Evolutionary conservation across 23 tunicate genomes (phyloP).

Genomic region (Trididemnum nubilum): DNA sequence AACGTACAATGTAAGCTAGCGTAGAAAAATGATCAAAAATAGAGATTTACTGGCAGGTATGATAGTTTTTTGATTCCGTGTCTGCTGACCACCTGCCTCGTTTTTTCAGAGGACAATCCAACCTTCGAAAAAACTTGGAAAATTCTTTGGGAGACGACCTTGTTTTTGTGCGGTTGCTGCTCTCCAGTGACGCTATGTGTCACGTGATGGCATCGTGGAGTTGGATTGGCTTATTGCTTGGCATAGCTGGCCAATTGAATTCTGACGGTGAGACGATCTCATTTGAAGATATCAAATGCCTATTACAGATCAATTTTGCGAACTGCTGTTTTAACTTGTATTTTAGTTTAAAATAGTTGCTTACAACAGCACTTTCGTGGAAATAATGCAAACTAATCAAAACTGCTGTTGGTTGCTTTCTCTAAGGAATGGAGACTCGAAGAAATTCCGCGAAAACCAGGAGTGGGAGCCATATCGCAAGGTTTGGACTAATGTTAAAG

Average conservation of each 20-base stretch:
- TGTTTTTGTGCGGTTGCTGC: constrained; percentile 63
- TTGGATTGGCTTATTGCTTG: constrained; percentile 68
- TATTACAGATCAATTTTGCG: background rate
- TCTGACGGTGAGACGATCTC: constrained; percentile 46
- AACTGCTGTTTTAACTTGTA: background rate
- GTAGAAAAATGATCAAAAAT: too few species aligned
- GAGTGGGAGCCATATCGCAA: too few species aligned
- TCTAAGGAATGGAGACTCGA: too few species aligned
- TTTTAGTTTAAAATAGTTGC: background rate
- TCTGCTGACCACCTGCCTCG: too few species aligned
- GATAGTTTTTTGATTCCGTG: too few species aligned
- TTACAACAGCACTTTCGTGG: background rate
- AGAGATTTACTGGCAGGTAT: too few species aligned
- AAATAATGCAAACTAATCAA: too few species aligned
- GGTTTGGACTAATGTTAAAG: too few species aligned
- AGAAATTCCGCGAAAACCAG: too few species aligned
- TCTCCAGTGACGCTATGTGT: constrained; percentile 73
- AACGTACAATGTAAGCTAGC: too few species aligned
- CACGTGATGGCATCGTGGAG: constrained; percentile 45
- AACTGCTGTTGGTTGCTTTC: too few species aligned
- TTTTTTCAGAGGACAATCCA: background rate
- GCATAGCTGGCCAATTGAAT: constrained; percentile 62
- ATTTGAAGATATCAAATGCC: too few species aligned
- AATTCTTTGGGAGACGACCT: constrained; percentile 75
- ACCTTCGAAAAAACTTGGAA: constrained; percentile 47